Evolutionary conservation across 2,797 vertebrate genomes (phyloP), one percentile per base, ranked within the genome.

Genomic region (Zenarchopterus dispar): DNA sequence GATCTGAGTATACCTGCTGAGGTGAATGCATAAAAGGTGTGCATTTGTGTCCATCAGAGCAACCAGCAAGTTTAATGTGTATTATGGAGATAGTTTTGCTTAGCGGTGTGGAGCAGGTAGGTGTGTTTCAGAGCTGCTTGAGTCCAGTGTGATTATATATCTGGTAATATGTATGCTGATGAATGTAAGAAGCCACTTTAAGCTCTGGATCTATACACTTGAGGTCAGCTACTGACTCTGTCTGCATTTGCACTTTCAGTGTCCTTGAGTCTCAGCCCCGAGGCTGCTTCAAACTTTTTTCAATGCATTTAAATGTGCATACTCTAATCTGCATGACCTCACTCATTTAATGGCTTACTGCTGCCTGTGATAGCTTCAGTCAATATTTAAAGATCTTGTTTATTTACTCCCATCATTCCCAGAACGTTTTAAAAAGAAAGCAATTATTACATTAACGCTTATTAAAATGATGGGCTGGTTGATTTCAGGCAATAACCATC

Each of bases 331-430:
- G 31, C 19, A 52, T 7, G 24, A 42, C 28, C 60, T 51, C 53
- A 18, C 47, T 39, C 24, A 41, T 46, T 57, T 57, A 76, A 70
- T 52, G 17, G 26, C 16, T 54, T 6, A 42, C 19, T 48, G 16
- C n/a, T 23, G 26, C 24, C 44, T 22, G 54, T 64, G 59, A 71
- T 71, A 26, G 39, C 26, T 49, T 42, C 36, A 41, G 77, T 87
- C 73, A 81, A 73, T 77, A 72, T 82, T 75, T 70, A 65, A 80
- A 78, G 67, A 73, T 81, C 43, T 44, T 17, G 21, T 66, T 71
- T 46, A 63, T 68, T 74, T 69, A 13, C 23, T 8, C 48, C n/a
- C 41, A 63, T 59, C 17, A 53, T 42, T 64, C 57, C 55, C n/a
- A 39, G 50, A 28, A 55, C 2, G 52, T 36, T 67, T 73, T 57